A percentile compares a stretch with the other conserved stretches of the same genome.
Evolutionary conservation across 2,888 invertebrate genomes (phyloP).

Genomic region (Sclerodermus sp.): DNA sequence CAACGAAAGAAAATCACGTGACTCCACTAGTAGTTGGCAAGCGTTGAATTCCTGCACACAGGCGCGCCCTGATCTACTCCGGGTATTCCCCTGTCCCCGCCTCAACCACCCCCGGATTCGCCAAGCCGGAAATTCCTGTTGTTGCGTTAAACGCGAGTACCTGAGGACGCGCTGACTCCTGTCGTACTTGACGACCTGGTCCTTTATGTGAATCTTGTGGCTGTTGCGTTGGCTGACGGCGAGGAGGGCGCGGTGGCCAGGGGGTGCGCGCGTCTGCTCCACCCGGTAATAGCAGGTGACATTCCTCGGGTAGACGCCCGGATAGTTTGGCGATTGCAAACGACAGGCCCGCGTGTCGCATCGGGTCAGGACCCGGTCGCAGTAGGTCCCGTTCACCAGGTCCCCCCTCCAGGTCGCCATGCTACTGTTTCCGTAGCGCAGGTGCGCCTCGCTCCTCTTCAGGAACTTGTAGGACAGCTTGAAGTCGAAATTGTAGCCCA

Average conservation of each 20-base stretch:
- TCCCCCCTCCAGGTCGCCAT: slow-evolving; percentile 77
- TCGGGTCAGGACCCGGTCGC: slow-evolving; percentile 78
- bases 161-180: slow-evolving; percentile 74
- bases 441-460: slow-evolving; percentile 72
- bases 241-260: slow-evolving; percentile 74
- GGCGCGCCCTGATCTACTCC: too few species aligned
- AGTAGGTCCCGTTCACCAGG: slow-evolving; percentile 74
- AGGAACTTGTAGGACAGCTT: slow-evolving; percentile 84
- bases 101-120: too few species aligned
- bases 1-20: too few species aligned
- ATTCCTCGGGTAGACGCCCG: slow-evolving; percentile 85
- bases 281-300: slow-evolving; percentile 80
- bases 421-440: slow-evolving; percentile 76
- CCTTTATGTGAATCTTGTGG: slow-evolving; percentile 78
- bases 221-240: slow-evolving; percentile 77
- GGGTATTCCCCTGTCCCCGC: too few species aligned
- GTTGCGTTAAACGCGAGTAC: too few species aligned
- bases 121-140: too few species aligned
- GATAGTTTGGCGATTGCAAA: slow-evolving; percentile 87
- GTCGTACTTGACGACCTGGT: slow-evolving; percentile 76
- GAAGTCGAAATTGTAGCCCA: slow-evolving; percentile 81
- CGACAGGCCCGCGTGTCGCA: slow-evolving; percentile 73
- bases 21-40: too few species aligned
- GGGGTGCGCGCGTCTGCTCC: slow-evolving; percentile 65
- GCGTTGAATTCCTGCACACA: too few species aligned